Base-by-base conservation (phyloP, 64 coral and sea anemone genomes). In the Montipora capricornis region DNA sequence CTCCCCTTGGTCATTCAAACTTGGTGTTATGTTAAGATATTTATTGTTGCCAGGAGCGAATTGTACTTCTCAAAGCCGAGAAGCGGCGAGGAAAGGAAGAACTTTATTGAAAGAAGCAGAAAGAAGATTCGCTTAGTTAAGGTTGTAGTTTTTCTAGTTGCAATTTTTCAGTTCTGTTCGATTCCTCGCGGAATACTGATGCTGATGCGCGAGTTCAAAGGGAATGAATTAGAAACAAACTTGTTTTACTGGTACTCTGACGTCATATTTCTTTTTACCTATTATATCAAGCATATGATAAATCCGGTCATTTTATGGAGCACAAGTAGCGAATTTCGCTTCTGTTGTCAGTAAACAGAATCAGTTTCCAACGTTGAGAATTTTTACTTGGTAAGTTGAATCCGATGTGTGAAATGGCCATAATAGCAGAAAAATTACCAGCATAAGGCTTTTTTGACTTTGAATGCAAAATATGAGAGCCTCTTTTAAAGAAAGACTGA, bases 221-320 rank as follows among this genome's bases (percentile, higher is more conserved):
- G 88, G 1, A 51, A 90, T 51, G 48, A 59, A 3, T 58, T 71
- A 51, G 73, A 55, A 53, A 57, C 74, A 9, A 45, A 66, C 74
- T 49, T 89, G 20, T 73, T 49, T 12, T 97, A 92, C 79, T 78
- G 74, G 44, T 93, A 88, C 47, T 26, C 94, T 44, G 82, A 97
- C 52, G 44, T 97, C 13, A 70, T 95, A 19, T 74, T 83, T 0
- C 70, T 97, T 44, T 79, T 97, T 80, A 76, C 91, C 0, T 97
- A 95, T 87, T 97, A 97, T 58, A 64, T 97, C 15, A 97, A 97
- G 16, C 96, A 97, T 20, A 74, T 97, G 37, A 94, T 97, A 55
- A 97, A 95, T 49, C 96, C 96, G 7, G 69, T 95, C 26, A 88
- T 97, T 73, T 85, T 97, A 1, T 97, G 73, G 74, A 71, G 57